Conservation (phyloP, 2,113 vertebrate genomes). For the Ploceus nigricollis region DNA sequence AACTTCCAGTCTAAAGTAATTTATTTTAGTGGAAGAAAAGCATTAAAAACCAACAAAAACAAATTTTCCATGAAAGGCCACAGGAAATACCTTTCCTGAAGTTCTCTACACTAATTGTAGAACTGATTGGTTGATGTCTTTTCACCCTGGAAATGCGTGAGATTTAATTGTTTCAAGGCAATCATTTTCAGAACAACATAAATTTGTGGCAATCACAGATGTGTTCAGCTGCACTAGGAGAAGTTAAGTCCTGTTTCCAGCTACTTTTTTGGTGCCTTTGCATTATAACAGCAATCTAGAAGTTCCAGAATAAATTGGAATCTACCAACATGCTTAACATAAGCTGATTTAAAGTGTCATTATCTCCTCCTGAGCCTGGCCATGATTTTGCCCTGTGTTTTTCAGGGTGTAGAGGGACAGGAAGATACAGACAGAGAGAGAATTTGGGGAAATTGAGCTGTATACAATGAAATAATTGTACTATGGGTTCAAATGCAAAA, state of each 20-base stretch:
- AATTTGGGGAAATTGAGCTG: background rate
- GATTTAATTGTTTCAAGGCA: background rate
- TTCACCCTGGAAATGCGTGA: background rate
- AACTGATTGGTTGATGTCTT: background rate
- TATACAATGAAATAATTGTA: background rate
- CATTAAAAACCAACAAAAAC: background rate
- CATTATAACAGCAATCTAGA: background rate
- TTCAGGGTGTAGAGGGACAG: background rate
- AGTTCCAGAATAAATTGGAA: background rate
- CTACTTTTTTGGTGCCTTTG: background rate
- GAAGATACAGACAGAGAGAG: background rate
- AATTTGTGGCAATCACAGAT: background rate
- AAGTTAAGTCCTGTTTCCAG: background rate
- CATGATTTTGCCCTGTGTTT: background rate
- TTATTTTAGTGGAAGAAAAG: slow-evolving; percentile 7
- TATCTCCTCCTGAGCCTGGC: background rate
- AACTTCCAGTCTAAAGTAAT: background rate
- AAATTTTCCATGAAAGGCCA: background rate
- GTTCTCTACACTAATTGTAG: background rate
- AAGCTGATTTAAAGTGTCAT: background rate
- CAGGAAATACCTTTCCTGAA: background rate
- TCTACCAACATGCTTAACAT: background rate
- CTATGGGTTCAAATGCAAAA: background rate
- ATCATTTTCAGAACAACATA: background rate
- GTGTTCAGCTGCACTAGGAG: background rate